Evolutionary conservation across 2,797 vertebrate genomes (phyloP), one percentile per base, ranked within the genome.

Genomic region (Crenuchus spilurus): DNA sequence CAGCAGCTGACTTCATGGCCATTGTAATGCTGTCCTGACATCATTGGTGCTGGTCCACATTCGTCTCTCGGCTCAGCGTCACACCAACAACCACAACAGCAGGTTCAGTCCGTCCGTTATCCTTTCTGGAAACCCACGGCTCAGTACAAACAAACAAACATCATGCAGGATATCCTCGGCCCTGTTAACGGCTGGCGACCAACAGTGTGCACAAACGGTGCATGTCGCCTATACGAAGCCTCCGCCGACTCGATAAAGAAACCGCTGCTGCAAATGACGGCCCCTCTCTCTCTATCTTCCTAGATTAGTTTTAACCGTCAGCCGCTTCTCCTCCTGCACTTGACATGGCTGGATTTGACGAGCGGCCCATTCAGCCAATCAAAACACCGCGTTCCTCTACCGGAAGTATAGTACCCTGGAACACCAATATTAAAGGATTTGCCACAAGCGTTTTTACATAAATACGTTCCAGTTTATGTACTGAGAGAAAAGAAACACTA

Each of bases 1-100:
- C 96, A 99, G 94, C 97, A 99, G 91, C 97, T 99, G 93, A 99
- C 97, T 93, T 99, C 97, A 67, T 97, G 94, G 78, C 95, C 97
- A 87, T 97, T 97, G 91, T 93, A 97, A 37, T 96, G 95, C 90
- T 98, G 96, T 85, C 97, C 97, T 84, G 96, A 94, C 97, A 98
- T 98, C 89, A 91, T 95, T 87, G 86, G 87, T 83, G 92, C 86
- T 94, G 92, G 87, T 94, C 89, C 78, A 93, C 89, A 82, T 81
- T 72, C 80, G 81, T 77, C 79, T 48, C 71, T 20, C 39, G 1
- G 26, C 44, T n/a, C 3, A 57, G 60, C 48, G 18, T 52, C 46
- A 55, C 39, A 62, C 58, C 3, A 28, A 72, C 64, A 42, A 52
- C 30, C 33, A 8, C 8, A 26, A 52, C n/a, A 57, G 78, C 70